Percentiles rank a stretch among this genome's conserved stretches.
Evolutionary conservation across 2,113 vertebrate genomes (phyloP).

Genomic region (Camelus bactrianus): DNA sequence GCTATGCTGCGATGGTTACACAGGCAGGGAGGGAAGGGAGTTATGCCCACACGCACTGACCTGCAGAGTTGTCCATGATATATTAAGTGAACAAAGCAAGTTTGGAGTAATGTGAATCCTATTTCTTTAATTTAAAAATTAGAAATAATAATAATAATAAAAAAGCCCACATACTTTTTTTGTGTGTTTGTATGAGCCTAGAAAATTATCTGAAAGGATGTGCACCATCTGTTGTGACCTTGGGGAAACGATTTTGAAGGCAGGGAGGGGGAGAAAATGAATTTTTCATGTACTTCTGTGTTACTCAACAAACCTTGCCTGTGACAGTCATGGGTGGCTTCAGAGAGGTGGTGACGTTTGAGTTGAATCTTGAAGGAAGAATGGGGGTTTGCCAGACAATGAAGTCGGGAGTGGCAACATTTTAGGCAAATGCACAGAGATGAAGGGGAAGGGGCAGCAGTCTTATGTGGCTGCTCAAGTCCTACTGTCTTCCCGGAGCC

Average conservation of each 20-base stretch:
- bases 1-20: neutral
- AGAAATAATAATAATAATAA: neutral
- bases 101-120: neutral
- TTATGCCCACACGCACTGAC: rapidly evolving
- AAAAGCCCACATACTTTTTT: neutral
- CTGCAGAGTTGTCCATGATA: too few species aligned
- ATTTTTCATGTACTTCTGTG: neutral
- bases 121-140: neutral
- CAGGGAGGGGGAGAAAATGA: neutral
- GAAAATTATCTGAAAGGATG: neutral
- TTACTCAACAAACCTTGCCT: neutral
- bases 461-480: neutral
- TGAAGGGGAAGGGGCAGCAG: neutral
- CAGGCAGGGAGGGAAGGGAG: neutral
- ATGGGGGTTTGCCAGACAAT: neutral
- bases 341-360: neutral
- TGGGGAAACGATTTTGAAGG: neutral
- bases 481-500: too few species aligned
- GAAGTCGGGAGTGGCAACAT: neutral
- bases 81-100: neutral
- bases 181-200: neutral
- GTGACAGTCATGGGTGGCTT: neutral
- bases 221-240: neutral
- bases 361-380: neutral
- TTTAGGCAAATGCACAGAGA: neutral